Percentiles rank a stretch among this genome's conserved stretches.
phyloP scores from a whole-genome alignment of 2,888 invertebrate species.

The Tinea semifulvella region DNA sequence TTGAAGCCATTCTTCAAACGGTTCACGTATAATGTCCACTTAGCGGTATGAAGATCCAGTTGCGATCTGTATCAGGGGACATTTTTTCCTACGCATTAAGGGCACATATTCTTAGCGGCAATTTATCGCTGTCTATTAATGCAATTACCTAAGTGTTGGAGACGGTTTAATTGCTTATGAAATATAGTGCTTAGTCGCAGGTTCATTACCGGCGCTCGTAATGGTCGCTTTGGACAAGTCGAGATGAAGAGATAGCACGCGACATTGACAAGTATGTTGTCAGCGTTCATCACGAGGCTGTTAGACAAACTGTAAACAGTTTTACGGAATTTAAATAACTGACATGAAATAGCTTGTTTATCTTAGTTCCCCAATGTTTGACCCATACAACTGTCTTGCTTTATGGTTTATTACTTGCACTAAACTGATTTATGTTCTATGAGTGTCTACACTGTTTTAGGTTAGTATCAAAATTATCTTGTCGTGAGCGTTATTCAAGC shows the following conservation, averaged over 20 bases:
- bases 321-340: too few species aligned
- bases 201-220: conserved; percentile 20
- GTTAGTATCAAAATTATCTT: too few species aligned
- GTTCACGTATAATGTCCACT: not conserved
- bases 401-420: too few species aligned
- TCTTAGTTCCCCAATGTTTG: too few species aligned
- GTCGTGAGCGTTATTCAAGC: too few species aligned
- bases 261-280: conserved; percentile 23
- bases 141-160: conserved; percentile 25
- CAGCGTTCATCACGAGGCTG: conserved; percentile 22
- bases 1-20: not conserved
- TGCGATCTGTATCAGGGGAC: conserved; percentile 5
- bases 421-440: too few species aligned
- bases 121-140: conserved; percentile 21
- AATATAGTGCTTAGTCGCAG: conserved; percentile 23
- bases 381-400: too few species aligned
- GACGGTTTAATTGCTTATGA: conserved; percentile 32
- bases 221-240: conserved; percentile 19
- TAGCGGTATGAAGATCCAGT: not conserved
- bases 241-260: conserved; percentile 32
- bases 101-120: conserved; percentile 8
- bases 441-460: too few species aligned
- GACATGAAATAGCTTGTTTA: too few species aligned
- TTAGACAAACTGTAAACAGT: not conserved
- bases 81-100: conserved; percentile 10